Conservation (phyloP, 2,113 vertebrate genomes). For the Tonatia bakeri region DNA sequence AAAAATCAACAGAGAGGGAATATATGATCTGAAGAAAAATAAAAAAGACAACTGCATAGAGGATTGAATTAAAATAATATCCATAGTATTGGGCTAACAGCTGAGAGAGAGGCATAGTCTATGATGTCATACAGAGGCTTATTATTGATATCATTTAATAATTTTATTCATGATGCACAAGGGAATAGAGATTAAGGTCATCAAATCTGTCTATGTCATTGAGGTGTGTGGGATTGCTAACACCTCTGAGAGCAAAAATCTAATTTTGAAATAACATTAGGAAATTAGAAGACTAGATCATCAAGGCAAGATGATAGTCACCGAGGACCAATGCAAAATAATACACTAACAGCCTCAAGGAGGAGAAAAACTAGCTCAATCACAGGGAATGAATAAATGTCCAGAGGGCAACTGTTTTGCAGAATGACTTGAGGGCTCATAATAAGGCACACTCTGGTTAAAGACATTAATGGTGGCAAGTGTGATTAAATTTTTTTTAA, state of each 20-base stretch:
- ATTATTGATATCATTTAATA: slow-evolving; percentile 35
- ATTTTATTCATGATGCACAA: slow-evolving; percentile 39
- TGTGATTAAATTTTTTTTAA: not conserved
- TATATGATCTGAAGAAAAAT: slow-evolving; percentile 27
- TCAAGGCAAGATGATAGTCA: slow-evolving; percentile 48
- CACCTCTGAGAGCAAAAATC: slow-evolving; percentile 47
- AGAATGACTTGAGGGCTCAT: not conserved
- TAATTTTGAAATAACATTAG: slow-evolving; percentile 66
- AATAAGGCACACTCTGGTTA: not conserved
- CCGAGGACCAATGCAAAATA: slow-evolving; percentile 10
- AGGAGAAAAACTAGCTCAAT: not conserved
- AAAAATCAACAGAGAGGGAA: slow-evolving; percentile 7
- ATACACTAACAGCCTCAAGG: not conserved
- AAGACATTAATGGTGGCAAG: not conserved
- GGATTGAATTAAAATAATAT: not conserved
- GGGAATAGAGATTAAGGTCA: slow-evolving; percentile 42
- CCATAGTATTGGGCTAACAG: not conserved
- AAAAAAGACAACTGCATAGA: not conserved
- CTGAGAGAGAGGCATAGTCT: not conserved
- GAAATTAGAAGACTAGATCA: slow-evolving; percentile 54
- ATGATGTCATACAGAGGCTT: slow-evolving; percentile 46
- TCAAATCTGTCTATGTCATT: slow-evolving; percentile 33
- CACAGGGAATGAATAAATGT: not conserved
- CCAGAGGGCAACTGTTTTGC: not conserved
- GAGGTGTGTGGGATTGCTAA: slow-evolving; percentile 48